Percentiles rank a stretch among this genome's conserved stretches.
phyloP scores from a whole-genome alignment of 1,140 invertebrate species.

The Drosophila kurseongensis region DNA sequence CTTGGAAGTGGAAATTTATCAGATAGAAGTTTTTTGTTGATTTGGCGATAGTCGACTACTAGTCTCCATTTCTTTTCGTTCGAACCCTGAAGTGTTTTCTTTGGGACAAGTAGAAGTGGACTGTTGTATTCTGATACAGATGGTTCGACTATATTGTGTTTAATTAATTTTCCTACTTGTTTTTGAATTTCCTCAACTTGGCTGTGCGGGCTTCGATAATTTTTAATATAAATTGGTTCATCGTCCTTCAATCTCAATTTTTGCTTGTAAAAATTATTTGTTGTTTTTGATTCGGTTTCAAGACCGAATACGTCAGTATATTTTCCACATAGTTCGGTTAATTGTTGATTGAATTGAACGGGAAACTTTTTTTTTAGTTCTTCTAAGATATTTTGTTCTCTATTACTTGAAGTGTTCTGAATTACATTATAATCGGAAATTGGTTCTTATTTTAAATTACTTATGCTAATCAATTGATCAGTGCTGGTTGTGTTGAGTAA shows the following conservation, averaged over 20 bases:
- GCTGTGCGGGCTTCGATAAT: neutral
- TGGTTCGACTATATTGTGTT: neutral
- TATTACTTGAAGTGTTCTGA: neutral
- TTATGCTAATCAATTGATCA: neutral
- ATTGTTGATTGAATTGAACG: no score
- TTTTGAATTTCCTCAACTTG: neutral
- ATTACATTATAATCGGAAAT: neutral
- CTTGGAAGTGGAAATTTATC: no score
- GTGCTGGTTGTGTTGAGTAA: neutral
- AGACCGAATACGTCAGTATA: neutral
- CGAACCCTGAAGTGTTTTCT: neutral
- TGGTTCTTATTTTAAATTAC: neutral
- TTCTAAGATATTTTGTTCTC: no score
- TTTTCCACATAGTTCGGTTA: no score
- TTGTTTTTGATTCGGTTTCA: neutral
- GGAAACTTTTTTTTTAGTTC: no score
- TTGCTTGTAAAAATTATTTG: neutral
- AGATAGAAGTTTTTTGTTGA: no score
- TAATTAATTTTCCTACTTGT: neutral
- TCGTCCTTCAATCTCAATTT: neutral
- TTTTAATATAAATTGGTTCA: neutral
- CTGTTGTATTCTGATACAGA: neutral
- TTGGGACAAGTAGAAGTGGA: neutral
- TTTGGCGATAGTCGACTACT: no score
- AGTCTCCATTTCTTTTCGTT: constrained; percentile 2